Conservation (phyloP, 2,113 vertebrate genomes). For the Charina bottae region DNA sequence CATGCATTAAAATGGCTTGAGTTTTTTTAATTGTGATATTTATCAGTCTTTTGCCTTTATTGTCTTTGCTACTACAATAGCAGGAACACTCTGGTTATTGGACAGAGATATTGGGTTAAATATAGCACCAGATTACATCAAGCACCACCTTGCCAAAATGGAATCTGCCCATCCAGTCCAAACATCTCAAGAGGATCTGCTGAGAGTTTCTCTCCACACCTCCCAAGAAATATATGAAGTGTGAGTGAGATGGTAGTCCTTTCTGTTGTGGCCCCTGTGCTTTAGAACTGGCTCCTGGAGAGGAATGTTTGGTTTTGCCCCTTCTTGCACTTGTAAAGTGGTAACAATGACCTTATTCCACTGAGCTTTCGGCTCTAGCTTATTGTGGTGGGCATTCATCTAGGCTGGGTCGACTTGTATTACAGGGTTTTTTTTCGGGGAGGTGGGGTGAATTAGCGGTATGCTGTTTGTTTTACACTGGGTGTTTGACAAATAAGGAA, state of each 20-base stretch:
- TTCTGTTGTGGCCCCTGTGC: neutral
- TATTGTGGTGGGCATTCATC: neutral
- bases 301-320: neutral
- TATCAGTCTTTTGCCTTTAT: neutral
- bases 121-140: neutral
- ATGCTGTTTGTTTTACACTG: neutral
- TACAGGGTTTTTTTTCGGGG: neutral
- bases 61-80: neutral
- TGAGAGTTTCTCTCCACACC: neutral
- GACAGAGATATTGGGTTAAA: neutral
- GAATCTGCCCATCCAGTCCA: neutral
- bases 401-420: neutral
- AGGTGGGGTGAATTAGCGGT: neutral
- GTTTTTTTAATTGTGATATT: neutral
- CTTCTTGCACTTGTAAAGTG: neutral
- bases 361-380: neutral
- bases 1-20: neutral
- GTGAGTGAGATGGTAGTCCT: neutral
- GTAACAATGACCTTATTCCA: neutral
- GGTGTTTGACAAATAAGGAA: neutral
- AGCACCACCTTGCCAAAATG: neutral
- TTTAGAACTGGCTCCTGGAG: neutral
- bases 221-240: neutral
- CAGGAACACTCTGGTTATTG: neutral
- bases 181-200: neutral